These are phyloP conservation scores for Menura novaehollandiae DNA, from an alignment of 2,113 vertebrate species.

Conservation along the genomic window DNA sequence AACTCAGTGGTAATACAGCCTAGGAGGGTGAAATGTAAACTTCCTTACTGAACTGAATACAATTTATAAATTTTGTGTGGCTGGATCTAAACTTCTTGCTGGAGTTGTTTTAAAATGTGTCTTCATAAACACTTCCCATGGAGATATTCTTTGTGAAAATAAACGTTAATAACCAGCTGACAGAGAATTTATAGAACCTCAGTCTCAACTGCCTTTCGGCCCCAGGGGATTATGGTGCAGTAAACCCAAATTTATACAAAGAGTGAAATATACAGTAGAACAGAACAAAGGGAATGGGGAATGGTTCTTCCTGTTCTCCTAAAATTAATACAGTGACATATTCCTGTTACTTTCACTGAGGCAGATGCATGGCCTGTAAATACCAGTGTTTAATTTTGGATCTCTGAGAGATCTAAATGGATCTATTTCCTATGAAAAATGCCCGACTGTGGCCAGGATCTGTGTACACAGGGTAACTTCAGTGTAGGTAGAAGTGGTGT, in stretches of 20 bases:
- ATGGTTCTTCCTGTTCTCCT: neutral
- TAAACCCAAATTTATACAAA: slow-evolving; percentile 11
- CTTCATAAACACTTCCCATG: slow-evolving; percentile 47
- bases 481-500: neutral
- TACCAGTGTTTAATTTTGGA: neutral
- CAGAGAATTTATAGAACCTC: slow-evolving; percentile 38
- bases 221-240: neutral
- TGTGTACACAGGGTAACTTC: neutral
- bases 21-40: slow-evolving; percentile 26
- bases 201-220: neutral
- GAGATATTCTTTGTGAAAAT: slow-evolving; percentile 43
- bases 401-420: neutral
- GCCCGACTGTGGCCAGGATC: neutral
- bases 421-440: neutral
- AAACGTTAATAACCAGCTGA: slow-evolving; percentile 33
- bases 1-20: neutral
- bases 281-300: neutral
- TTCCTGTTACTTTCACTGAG: neutral
- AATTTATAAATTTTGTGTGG: slow-evolving; percentile 16
- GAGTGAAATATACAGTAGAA: neutral
- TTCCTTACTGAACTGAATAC: neutral
- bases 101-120: slow-evolving; percentile 47
- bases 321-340: neutral
- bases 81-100: slow-evolving; percentile 26
- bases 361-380: accelerated